Evolutionary conservation across 2,113 vertebrate genomes (phyloP), one percentile per base, ranked within the genome.

Genomic region (western clawed frog (Xenopus tropicalis)): DNA sequence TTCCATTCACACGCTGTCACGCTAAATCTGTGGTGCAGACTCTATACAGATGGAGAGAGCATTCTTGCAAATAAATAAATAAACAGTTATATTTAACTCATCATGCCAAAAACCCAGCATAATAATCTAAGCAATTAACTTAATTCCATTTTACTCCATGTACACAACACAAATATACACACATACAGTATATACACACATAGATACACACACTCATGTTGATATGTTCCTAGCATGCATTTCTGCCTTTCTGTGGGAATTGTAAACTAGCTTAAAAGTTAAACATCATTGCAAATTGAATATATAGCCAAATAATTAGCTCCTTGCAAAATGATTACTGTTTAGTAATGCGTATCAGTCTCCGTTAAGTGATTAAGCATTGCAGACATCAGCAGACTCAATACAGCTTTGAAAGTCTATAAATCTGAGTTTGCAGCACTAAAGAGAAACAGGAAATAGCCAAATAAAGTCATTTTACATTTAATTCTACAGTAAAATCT

Each of bases 291-390:
- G 46, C 72, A 68, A 61, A 74, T 74, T 61, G 22, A 62, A 74
- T 68, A 67, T 74, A 61, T 69, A 29, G 56, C 23, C 43, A 51
- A 74, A 74, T 67, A 67, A 67, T 74, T 74, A 59, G 67, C 68
- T 69, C 25, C 64, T 62, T 68, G 22, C 65, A 43, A 68, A 74
- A 74, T 74, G 72, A 74, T 74, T 74, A 74, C 57, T 68, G 46
- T 52, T 61, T 69, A 67, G 65, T 74, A 74, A 68, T 61, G 72
- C 65, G 65, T 69, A 74, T 69, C 57, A 74, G 24, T 42, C 44
- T 52, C 57, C 64, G 44, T 37, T 68, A 61, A 74, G 57, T 61
- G 72, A 74, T 0, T 12, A 29, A 10, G 0, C n/a, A 0, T 19
- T 8, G 12, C 0, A 22, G 54, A 70, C 70, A 66, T 25, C 56